Percentiles rank a stretch among this genome's conserved stretches.
These are phyloP conservation scores for Hydrophis major DNA, from an alignment of 2,797 vertebrate genomes.

Conservation along the genomic window DNA sequence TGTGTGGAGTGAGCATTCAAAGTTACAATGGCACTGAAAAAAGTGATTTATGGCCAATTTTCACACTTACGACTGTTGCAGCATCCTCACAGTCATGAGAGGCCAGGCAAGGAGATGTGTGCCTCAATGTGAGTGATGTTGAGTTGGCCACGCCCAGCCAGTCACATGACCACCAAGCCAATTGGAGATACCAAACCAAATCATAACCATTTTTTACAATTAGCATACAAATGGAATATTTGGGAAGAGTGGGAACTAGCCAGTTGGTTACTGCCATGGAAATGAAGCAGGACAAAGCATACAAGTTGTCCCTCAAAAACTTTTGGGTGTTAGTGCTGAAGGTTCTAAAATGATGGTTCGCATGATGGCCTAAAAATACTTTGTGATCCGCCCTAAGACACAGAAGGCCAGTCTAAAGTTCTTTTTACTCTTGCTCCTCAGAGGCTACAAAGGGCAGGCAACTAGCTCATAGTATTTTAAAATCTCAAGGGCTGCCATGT, in stretches of 20 bases:
- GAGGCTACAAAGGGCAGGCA: conserved; percentile 47
- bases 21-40: no score
- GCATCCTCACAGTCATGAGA: no score
- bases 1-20: no score
- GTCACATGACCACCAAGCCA: background rate
- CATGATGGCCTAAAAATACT: conserved; percentile 39
- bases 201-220: background rate
- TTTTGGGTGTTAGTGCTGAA: conserved; percentile 32
- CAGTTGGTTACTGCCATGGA: conserved; percentile 15
- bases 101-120: no score
- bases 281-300: conserved; percentile 27
- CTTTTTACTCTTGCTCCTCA: background rate
- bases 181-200: background rate
- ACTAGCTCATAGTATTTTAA: conserved; percentile 57
- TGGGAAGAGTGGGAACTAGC: background rate
- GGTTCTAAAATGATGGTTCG: conserved; percentile 11
- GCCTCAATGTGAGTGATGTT: no score
- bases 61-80: no score
- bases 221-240: background rate
- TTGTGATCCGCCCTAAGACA: background rate
- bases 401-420: conserved; percentile 37
- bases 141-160: no score
- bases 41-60: no score
- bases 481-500: conserved; percentile 57
- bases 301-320: conserved; percentile 1